These are phyloP conservation scores for Azemiops feae DNA, from an alignment of 2,113 vertebrate species.

Conservation along the genomic window DNA sequence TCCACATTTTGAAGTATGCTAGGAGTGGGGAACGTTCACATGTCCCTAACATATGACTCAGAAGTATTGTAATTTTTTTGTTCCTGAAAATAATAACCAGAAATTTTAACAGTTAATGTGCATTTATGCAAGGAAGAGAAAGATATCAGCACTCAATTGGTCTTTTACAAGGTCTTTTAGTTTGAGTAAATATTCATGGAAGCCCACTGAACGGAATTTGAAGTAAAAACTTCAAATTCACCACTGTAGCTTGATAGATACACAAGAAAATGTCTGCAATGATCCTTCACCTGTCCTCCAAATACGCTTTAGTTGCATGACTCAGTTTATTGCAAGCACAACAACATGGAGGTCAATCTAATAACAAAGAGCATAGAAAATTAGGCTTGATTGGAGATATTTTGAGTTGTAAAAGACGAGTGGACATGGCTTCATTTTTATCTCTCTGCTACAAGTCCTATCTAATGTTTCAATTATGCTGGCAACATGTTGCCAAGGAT, in stretches of 20 bases:
- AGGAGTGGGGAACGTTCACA: not conserved
- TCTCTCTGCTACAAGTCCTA: conserved; percentile 33
- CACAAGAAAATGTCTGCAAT: not conserved
- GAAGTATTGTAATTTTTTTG: not conserved
- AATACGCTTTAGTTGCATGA: not conserved
- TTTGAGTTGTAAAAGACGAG: not conserved
- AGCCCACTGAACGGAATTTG: not conserved
- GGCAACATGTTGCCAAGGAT: conserved; percentile 23
- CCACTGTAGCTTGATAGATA: not conserved
- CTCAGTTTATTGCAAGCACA: not conserved
- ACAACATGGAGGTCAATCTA: not conserved
- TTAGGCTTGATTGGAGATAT: not conserved
- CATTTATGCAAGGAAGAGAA: not conserved
- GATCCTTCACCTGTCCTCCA: not conserved
- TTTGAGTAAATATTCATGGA: not conserved
- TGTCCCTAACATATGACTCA: not conserved
- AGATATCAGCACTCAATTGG: not conserved
- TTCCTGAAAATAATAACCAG: not conserved
- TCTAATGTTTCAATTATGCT: conserved; percentile 18
- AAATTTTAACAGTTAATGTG: not conserved
- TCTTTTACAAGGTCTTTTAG: not conserved
- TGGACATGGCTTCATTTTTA: conserved; percentile 40
- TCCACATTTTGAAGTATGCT: not conserved
- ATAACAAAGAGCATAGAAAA: not conserved
- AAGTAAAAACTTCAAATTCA: not conserved